phyloP scores from a whole-genome alignment of 2,797 vertebrate genomes.

The Pangasius djambal region DNA sequence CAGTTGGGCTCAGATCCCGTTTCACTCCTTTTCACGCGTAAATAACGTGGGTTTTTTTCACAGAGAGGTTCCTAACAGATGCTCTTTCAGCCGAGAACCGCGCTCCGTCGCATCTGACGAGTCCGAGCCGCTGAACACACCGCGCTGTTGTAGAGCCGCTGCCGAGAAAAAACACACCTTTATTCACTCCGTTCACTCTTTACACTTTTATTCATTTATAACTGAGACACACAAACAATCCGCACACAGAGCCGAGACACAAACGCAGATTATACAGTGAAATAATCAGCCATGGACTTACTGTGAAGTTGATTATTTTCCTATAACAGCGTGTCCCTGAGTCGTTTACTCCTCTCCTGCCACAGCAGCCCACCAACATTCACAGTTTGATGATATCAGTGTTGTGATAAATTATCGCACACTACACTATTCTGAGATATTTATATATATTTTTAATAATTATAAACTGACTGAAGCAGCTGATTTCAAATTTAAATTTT shows the following conservation, averaged over 20 bases:
- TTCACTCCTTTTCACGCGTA: constrained; percentile 59
- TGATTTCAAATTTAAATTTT: no score
- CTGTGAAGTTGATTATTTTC: background rate
- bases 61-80: constrained; percentile 63
- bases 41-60: constrained; percentile 36
- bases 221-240: background rate
- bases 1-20: constrained; percentile 59
- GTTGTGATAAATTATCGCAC: no score
- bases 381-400: no score
- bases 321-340: background rate
- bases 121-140: constrained; percentile 19
- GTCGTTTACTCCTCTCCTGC: background rate
- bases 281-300: background rate
- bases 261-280: background rate
- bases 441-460: no score
- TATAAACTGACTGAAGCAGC: no score
- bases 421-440: no score
- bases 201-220: background rate
- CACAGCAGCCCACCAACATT: no score
- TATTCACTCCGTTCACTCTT: background rate
- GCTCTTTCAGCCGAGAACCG: constrained; percentile 62
- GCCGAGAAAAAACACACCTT: background rate
- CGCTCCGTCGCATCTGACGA: constrained; percentile 28
- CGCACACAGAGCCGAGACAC: background rate
- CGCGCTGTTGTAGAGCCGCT: constrained; percentile 47